A percentile compares a stretch with the other conserved stretches of the same genome.
Evolutionary conservation across 1,140 invertebrate species (phyloP).

Genomic region (Drusus annulatus): DNA sequence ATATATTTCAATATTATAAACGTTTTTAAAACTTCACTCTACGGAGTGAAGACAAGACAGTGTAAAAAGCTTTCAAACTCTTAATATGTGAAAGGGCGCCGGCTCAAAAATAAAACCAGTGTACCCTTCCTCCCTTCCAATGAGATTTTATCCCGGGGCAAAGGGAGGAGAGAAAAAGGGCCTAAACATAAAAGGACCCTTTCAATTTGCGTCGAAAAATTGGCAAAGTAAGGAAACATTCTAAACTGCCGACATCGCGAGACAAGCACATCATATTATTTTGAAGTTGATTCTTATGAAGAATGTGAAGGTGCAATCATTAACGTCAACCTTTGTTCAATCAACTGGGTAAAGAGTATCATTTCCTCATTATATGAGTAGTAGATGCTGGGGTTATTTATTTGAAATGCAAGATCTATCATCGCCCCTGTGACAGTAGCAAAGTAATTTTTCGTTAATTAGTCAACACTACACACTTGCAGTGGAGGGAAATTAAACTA

Average conservation of each 20-base stretch:
- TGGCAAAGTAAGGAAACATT: constrained; percentile 44
- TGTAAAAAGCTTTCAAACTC: constrained; percentile 44
- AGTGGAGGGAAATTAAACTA: no score
- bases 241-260: constrained; percentile 22
- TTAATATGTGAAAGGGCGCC: constrained; percentile 39
- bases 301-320: not conserved
- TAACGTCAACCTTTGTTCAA: no score
- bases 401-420: no score
- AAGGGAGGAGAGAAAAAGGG: constrained; percentile 50
- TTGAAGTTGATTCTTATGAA: not conserved
- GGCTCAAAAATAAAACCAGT: constrained; percentile 35
- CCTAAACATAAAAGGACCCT: constrained; percentile 58
- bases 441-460: no score
- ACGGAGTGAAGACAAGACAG: constrained; percentile 17
- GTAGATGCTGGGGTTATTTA: no score
- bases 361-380: no score
- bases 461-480: no score
- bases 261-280: constrained; percentile 14
- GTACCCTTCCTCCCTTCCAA: constrained; percentile 41
- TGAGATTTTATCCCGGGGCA: constrained; percentile 53
- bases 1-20: constrained; percentile 6
- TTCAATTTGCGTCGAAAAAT: constrained; percentile 59
- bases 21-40: constrained; percentile 20
- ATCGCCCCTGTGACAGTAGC: no score
- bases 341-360: no score